Percentiles rank a stretch among this genome's conserved stretches.
phyloP scores from a whole-genome alignment of 1,140 invertebrate species.

The Mamestra configurata region DNA sequence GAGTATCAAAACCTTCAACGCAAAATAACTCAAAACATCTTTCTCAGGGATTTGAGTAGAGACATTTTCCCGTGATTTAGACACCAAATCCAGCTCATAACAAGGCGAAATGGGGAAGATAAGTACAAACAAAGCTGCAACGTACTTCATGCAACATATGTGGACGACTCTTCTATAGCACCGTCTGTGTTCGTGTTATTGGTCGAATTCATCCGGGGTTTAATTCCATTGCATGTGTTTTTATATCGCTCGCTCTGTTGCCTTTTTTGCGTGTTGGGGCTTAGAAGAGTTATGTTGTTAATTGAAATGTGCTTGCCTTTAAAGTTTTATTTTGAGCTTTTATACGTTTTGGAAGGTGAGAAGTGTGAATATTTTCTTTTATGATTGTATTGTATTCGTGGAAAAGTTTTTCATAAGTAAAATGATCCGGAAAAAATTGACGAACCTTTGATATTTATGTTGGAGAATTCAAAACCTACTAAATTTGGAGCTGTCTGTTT shows the following conservation, averaged over 20 bases:
- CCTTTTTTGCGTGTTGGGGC: conserved; percentile 34
- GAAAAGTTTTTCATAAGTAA: neutral
- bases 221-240: conserved; percentile 43
- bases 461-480: no score
- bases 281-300: conserved; percentile 44
- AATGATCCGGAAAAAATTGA: no score
- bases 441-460: no score
- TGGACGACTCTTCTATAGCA: conserved; percentile 37
- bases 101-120: conserved; percentile 10
- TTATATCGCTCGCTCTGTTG: conserved; percentile 29
- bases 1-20: neutral
- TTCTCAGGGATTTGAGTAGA: neutral
- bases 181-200: conserved; percentile 37
- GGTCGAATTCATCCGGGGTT: conserved; percentile 44
- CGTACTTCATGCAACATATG: conserved; percentile 43
- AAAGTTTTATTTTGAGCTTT: conserved; percentile 21
- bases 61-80: conserved; percentile 5
- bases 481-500: no score
- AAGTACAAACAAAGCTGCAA: conserved; percentile 43
- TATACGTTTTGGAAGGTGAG: conserved; percentile 22
- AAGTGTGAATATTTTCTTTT: neutral
- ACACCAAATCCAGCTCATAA: conserved; percentile 13
- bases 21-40: neutral
- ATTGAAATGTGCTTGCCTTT: conserved; percentile 40
- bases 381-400: neutral